A percentile compares a stretch with the other conserved stretches of the same genome.
Conservation (phyloP, 2,888 invertebrate genomes). For the Eupithecia centaureata region DNA sequence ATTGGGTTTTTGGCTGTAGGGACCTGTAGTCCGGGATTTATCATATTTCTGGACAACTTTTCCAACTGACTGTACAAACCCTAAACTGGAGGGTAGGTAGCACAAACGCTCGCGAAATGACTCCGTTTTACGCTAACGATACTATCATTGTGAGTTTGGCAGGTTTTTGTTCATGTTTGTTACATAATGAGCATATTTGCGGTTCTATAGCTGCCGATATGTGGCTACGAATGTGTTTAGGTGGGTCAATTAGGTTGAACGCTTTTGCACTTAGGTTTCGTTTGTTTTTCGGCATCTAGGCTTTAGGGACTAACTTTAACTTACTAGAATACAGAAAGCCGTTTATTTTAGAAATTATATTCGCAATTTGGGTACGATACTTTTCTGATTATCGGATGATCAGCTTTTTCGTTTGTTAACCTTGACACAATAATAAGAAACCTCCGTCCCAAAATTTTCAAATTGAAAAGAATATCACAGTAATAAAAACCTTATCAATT, state of each 20-base stretch:
- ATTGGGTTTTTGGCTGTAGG: too few relatives aligned
- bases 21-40: too few relatives aligned
- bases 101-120: slow-evolving; percentile 42
- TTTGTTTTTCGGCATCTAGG: neutral
- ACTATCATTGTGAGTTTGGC: slow-evolving; percentile 59
- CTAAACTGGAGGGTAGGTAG: slow-evolving; percentile 16
- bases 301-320: neutral
- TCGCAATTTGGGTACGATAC: neutral
- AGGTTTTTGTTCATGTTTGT: slow-evolving; percentile 43
- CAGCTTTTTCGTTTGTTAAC: neutral
- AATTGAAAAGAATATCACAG: neutral
- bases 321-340: neutral
- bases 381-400: neutral
- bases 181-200: slow-evolving; percentile 42
- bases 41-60: neutral
- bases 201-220: neutral
- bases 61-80: slow-evolving; percentile 6
- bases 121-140: slow-evolving; percentile 59
- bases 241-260: neutral
- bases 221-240: slow-evolving; percentile 6
- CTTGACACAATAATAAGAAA: too few relatives aligned
- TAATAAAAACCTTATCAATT: neutral
- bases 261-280: neutral
- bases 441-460: neutral
- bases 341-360: too few relatives aligned